These are phyloP conservation scores for Osmerus mordax DNA, from an alignment of 2,113 vertebrate species.

Conservation along the genomic window DNA sequence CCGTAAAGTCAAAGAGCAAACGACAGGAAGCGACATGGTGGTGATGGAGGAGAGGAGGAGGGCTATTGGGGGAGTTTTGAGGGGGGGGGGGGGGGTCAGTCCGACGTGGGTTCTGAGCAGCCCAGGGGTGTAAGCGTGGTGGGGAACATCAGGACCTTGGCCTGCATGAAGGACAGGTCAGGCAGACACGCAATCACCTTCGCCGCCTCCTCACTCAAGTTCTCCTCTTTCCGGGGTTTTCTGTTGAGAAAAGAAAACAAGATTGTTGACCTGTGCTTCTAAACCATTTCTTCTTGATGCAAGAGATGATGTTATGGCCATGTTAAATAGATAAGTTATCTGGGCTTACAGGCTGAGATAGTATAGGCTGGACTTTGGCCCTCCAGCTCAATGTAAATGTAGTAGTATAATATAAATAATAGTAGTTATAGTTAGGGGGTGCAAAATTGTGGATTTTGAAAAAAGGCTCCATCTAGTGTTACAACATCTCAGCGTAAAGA, in stretches of 20 bases:
- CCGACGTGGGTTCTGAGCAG: slow-evolving; percentile 48
- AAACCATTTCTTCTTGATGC: not conserved
- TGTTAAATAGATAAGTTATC: no score
- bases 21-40: no score
- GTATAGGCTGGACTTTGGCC: no score
- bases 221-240: slow-evolving; percentile 89
- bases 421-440: not conserved
- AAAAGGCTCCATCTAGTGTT: not conserved
- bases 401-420: not conserved
- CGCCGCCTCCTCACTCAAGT: slow-evolving; percentile 88
- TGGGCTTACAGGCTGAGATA: no score
- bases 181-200: slow-evolving; percentile 89
- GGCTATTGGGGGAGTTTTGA: not conserved
- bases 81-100: slow-evolving; percentile 47
- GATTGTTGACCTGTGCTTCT: not conserved
- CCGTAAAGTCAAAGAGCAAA: not conserved
- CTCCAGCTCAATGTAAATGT: not conserved
- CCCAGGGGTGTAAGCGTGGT: slow-evolving; percentile 86
- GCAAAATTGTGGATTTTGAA: not conserved
- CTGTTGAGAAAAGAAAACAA: slow-evolving; percentile 52
- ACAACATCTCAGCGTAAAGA: no score
- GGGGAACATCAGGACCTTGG: slow-evolving; percentile 98
- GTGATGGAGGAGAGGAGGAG: not conserved
- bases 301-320: no score
- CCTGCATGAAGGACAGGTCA: slow-evolving; percentile 97